Percentiles rank a stretch among this genome's conserved stretches.
These are phyloP conservation scores for Misgurnus mizolepis DNA, from an alignment of 2,113 vertebrate species.

Conservation along the genomic window DNA sequence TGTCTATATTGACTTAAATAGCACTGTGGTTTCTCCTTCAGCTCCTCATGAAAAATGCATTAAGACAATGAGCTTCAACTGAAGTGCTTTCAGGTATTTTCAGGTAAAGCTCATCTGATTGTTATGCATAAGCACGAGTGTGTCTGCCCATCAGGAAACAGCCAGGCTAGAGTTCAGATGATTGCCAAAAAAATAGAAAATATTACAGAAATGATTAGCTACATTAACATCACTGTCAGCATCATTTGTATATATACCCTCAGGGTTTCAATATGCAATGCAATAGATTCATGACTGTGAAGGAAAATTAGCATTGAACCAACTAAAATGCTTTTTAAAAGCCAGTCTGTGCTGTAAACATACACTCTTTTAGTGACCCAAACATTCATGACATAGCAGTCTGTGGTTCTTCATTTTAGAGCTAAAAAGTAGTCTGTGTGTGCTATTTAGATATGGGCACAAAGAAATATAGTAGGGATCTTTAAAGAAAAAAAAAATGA, in stretches of 20 bases:
- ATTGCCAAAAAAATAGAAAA: not conserved
- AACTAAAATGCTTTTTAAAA: too few relatives aligned
- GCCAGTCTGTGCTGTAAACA: not conserved
- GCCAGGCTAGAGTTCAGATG: not conserved
- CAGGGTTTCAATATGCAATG: not conserved
- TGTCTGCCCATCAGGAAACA: not conserved
- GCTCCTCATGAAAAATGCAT: slow-evolving; percentile 36
- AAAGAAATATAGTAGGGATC: too few relatives aligned
- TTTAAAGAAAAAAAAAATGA: too few relatives aligned
- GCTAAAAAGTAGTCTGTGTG: too few relatives aligned
- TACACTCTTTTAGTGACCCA: not conserved
- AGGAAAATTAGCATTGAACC: not conserved
- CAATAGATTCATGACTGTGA: not conserved
- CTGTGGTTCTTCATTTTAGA: too few relatives aligned
- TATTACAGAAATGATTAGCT: not conserved
- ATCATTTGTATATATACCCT: not conserved
- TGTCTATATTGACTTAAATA: slow-evolving; percentile 14
- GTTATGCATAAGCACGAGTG: not conserved
- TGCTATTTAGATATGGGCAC: too few relatives aligned
- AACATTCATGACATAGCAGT: too few relatives aligned
- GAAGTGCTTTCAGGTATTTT: not conserved
- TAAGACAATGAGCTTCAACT: not conserved
- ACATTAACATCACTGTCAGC: not conserved
- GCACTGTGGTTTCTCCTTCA: not conserved
- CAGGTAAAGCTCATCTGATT: not conserved